These are phyloP conservation scores for Falco columbarius DNA, from an alignment of 2,797 vertebrate genomes.

Conservation along the genomic window DNA sequence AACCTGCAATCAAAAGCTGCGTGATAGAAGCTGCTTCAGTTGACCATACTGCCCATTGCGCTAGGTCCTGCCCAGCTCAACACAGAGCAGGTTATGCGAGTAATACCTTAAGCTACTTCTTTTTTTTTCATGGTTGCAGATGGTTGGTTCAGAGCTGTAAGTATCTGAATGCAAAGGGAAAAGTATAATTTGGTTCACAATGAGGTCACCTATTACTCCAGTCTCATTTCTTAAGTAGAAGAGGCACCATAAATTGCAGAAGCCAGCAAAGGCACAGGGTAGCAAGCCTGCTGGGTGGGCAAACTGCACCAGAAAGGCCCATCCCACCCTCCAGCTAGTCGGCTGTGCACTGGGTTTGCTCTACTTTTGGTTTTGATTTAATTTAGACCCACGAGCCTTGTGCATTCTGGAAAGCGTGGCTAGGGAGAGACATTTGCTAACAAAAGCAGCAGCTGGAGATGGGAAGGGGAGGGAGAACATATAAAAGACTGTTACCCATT, in stretches of 20 bases:
- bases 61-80: background rate
- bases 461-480: background rate
- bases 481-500: no score
- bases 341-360: background rate
- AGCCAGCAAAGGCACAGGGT: background rate
- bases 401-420: background rate
- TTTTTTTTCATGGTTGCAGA: background rate
- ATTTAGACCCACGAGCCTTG: background rate
- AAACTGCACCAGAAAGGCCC: background rate
- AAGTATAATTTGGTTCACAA: background rate
- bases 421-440: background rate
- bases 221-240: background rate
- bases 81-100: fast-evolving
- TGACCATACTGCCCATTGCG: background rate
- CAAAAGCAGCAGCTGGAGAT: background rate
- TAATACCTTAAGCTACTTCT: background rate
- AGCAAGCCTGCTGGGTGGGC: background rate
- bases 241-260: background rate
- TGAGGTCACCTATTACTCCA: background rate
- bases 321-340: fast-evolving
- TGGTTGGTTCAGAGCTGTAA: background rate
- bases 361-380: background rate
- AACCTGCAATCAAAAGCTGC: background rate
- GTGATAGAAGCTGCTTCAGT: background rate
- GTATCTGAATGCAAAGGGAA: background rate